Conservation (phyloP, 1,140 invertebrate species). For the Ips nitidus region DNA sequence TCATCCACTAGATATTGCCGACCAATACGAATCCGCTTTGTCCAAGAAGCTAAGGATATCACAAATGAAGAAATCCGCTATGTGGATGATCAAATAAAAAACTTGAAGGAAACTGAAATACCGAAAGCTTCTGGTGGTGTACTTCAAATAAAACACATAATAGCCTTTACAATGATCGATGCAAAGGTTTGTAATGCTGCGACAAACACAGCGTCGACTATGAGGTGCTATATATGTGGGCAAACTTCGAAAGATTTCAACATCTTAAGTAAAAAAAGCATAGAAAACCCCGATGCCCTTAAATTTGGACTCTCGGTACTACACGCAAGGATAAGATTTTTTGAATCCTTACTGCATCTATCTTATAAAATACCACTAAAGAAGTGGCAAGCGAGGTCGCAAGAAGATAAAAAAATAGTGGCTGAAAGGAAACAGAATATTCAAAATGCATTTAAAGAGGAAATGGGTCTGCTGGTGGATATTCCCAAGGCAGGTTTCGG, state of each 20-base stretch:
- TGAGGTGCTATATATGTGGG: constrained; percentile 39
- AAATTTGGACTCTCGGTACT: too few relatives aligned
- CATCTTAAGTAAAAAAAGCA: constrained; percentile 24
- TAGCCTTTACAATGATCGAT: constrained; percentile 51
- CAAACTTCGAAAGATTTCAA: constrained; percentile 42
- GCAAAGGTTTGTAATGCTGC: constrained; percentile 54
- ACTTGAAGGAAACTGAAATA: background rate
- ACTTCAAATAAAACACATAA: constrained; percentile 30
- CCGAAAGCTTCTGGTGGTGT: constrained; percentile 4
- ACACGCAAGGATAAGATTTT: too few relatives aligned
- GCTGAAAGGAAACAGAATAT: too few relatives aligned
- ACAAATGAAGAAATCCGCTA: constrained; percentile 16
- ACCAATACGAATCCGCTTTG: constrained; percentile 42
- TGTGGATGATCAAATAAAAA: background rate
- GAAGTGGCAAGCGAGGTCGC: background rate
- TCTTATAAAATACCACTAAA: too few relatives aligned
- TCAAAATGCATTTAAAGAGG: too few relatives aligned
- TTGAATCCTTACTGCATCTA: too few relatives aligned
- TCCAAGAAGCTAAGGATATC: constrained; percentile 25
- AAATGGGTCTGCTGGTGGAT: too few relatives aligned
- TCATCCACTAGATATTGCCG: constrained; percentile 41
- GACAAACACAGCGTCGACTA: constrained; percentile 48
- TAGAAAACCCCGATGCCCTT: too few relatives aligned
- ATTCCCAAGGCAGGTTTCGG: too few relatives aligned
- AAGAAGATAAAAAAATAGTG: too few relatives aligned